Base-by-base conservation (phyloP, 37 sponge, comb jelly and placozoan species). In the Amphimedon queenslandica region DNA sequence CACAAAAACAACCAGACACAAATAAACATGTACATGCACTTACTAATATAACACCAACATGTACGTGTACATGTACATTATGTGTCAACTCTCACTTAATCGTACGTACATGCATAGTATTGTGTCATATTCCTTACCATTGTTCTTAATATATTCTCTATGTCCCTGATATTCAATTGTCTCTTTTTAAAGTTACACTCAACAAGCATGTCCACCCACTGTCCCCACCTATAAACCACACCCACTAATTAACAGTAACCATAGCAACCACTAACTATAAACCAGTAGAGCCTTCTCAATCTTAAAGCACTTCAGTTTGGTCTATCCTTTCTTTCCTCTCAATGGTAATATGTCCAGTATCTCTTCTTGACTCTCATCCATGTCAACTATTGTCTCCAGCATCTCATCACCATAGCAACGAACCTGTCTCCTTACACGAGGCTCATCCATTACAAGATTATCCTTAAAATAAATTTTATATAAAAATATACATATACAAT, bases 371-470 rank as follows among this genome's bases (percentile, higher is more conserved):
- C 37, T 70, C 20, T 89, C 86, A 3, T 47, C 43, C 75, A 84
- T 77, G 67, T 84, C 80, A 37, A 77, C 82, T n/a, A 78, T 72
- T 57, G 76, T 78, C 64, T 84, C 83, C 8, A 74, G 10, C 20
- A 64, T 70, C 16, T 86, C 88, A 23, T 81, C 84, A 37, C 87
- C 96, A 86, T 84, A 96, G 47, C 96, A 90, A 63, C 87, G 82
- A 4, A 91, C 94, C 75, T 96, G 93, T 24, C 82, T 42, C 25
- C 96, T 67, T 63, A 89, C 87, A 1, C 96, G 72, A 20, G 96
- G 96, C 20, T 87, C 79, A 40, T 92, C 81, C 27, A 96, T 29
- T 30, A 96, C 92, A 29, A 96, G 74, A 32, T 71, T 87, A 33
- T 87, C 88, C 94, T 88, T 33, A n/a, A n/a, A n/a, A n/a, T n/a